These are phyloP conservation scores for Bolborhynchus lineola DNA, from an alignment of 2,113 vertebrate genomes.

Conservation along the genomic window DNA sequence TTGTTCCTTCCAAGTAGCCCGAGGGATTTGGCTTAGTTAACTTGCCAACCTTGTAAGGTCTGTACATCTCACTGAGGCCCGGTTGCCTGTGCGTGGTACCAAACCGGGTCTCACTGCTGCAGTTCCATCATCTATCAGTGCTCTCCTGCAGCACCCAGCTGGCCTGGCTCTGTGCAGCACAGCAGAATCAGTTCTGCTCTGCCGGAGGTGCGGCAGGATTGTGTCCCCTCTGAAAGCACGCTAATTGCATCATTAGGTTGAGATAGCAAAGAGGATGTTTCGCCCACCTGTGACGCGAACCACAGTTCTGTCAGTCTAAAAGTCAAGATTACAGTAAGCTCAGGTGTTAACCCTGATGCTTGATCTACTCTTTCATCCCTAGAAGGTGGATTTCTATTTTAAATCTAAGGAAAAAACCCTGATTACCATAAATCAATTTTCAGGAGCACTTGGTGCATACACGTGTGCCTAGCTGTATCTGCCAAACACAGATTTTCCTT, in stretches of 20 bases:
- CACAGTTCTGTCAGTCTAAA: not conserved
- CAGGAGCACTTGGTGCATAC: not conserved
- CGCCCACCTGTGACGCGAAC: not conserved
- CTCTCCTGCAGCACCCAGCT: accelerated
- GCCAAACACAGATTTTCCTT: not conserved
- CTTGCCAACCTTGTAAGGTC: not conserved
- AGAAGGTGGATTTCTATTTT: not conserved
- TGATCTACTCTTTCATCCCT: not conserved
- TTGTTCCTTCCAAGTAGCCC: not conserved
- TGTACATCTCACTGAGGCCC: accelerated
- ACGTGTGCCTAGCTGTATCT: not conserved
- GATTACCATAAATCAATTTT: not conserved
- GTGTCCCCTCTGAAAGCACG: not conserved
- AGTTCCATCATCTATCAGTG: accelerated
- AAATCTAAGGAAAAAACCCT: not conserved
- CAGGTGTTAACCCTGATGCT: not conserved
- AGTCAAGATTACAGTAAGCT: not conserved
- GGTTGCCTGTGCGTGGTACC: not conserved
- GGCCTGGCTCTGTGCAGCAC: not conserved
- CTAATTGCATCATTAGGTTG: not conserved
- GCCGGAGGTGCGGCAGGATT: accelerated
- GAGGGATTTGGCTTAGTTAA: not conserved
- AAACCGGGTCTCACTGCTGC: not conserved
- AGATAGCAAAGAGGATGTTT: not conserved
- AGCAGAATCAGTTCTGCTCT: accelerated